Evolutionary conservation across 2,888 invertebrate species (phyloP), one percentile per base, ranked within the genome.

Genomic region (Gastracanthus pulcherrimus): DNA sequence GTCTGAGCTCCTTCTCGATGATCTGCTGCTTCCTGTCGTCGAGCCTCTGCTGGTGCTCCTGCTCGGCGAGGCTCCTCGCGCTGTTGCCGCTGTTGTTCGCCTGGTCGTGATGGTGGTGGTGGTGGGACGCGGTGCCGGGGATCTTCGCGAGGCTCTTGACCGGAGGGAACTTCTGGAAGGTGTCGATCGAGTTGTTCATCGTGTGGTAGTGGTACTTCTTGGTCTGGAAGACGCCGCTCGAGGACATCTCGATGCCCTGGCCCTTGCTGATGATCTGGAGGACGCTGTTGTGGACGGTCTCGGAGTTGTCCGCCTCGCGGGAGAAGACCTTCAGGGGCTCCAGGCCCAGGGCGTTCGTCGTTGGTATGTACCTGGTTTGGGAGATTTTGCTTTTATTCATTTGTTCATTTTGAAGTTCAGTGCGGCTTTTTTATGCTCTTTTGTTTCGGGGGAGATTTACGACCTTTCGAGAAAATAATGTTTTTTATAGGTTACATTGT

Each of bases 1-100:
- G 90, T 71, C 92, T 92, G 55, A 94, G 86, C 84, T 94, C 94
- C 60, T 93, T 91, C 84, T 94, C 94, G 23, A 94, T 88, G 0
- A 93, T 93, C 0, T 93, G 93, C 38, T 93, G 92, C 84, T 93
- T 93, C 77, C 93, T 90, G 38, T 89, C 89, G 74, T 89, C 89
- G 55, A 89, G 83, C 66, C 88, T 87, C 34, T 90, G 90, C 19
- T 90, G 90, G 7, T 80, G 74, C 11, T 78, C 80, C 16, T 80
- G 77, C 16, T 80, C 76, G 7, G 80, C 72, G 0, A 62, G 16
- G 0, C 69, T 6, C 0, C 71, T 58, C 0, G 72, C 60, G 13
- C 60, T 82, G 16, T 82, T 80, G 29, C n/a, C 45, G 31, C 67
- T 11, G 16, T 64, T 6, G 29, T 45, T 81, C n/a, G n/a, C n/a